A percentile compares a stretch with the other conserved stretches of the same genome.
Conservation (phyloP, 2,888 invertebrate species). For the Noctua janthe region DNA sequence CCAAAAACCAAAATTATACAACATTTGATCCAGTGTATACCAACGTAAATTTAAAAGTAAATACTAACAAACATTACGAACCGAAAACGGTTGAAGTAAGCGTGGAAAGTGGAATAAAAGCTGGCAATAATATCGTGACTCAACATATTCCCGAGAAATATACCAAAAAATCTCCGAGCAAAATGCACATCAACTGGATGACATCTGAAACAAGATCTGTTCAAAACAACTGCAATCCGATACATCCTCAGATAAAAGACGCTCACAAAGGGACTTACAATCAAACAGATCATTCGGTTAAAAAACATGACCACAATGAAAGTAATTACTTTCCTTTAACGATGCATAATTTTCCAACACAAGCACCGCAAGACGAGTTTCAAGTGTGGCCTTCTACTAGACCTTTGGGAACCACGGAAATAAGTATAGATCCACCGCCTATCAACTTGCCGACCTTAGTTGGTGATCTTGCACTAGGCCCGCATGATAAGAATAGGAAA, state of each 20-base stretch:
- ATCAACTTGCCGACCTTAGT: conserved; percentile 87
- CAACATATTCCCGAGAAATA: conserved; percentile 83
- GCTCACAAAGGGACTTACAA: conserved; percentile 77
- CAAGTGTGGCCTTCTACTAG: conserved; percentile 87
- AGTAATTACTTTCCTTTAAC: conserved; percentile 85
- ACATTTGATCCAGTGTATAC: conserved; percentile 76
- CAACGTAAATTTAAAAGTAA: conserved; percentile 75
- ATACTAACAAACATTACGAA: conserved; percentile 79
- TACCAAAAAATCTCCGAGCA: conserved; percentile 86
- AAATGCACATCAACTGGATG: conserved; percentile 90
- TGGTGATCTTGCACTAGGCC: conserved; percentile 87
- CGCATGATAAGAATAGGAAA: conserved; percentile 86
- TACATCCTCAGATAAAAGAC: conserved; percentile 77
- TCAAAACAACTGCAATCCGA: conserved; percentile 80
- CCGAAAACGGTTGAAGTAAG: conserved; percentile 74
- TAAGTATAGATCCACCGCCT: conserved; percentile 88
- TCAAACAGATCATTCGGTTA: conserved; percentile 76
- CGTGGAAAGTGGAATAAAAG: conserved; percentile 75
- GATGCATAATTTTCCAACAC: conserved; percentile 84
- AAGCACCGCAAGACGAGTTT: conserved; percentile 83
- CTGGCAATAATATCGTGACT: conserved; percentile 71
- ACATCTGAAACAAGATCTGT: conserved; percentile 87
- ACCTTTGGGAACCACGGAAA: conserved; percentile 86
- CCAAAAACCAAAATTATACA: conserved; percentile 83
- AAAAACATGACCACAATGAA: conserved; percentile 82